phyloP scores from a whole-genome alignment of 2,888 invertebrate species.

The Pristionchus entomophagus region DNA sequence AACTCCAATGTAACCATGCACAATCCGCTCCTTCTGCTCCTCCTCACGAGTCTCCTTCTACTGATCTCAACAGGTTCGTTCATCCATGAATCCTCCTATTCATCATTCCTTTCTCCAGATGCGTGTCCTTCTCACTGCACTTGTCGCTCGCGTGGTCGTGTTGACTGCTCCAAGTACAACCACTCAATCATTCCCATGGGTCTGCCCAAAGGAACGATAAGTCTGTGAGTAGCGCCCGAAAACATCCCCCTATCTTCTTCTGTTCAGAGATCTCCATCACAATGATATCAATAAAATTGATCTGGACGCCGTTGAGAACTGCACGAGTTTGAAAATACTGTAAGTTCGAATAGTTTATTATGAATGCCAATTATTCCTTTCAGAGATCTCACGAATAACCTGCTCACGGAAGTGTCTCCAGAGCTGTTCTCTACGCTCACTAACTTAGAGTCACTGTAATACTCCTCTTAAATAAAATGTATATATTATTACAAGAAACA shows the following conservation, averaged over 20 bases:
- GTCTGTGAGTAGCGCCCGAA: too few relatives aligned
- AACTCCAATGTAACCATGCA: conserved; percentile 32
- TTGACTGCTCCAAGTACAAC: conserved; percentile 14
- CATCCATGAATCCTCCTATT: background rate
- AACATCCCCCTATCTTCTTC: too few relatives aligned
- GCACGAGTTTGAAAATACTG: conserved; percentile 30
- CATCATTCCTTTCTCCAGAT: background rate
- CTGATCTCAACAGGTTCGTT: background rate
- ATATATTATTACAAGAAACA: background rate
- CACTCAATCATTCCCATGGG: background rate
- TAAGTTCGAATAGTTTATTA: background rate
- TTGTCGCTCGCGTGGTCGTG: conserved; percentile 6
- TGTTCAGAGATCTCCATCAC: conserved; percentile 29
- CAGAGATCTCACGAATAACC: conserved; percentile 46
- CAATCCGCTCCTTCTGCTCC: background rate
- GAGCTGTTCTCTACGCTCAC: background rate
- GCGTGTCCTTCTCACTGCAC: conserved; percentile 11
- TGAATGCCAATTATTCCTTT: background rate
- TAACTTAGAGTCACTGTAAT: background rate
- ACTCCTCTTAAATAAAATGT: background rate
- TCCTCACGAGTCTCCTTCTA: background rate
- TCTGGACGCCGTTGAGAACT: background rate
- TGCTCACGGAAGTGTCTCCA: background rate
- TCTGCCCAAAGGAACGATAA: conserved; percentile 3
- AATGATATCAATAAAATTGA: conserved; percentile 27